These are phyloP conservation scores for Oscheius sp. DNA, from an alignment of 2,888 invertebrate species.

Conservation along the genomic window DNA sequence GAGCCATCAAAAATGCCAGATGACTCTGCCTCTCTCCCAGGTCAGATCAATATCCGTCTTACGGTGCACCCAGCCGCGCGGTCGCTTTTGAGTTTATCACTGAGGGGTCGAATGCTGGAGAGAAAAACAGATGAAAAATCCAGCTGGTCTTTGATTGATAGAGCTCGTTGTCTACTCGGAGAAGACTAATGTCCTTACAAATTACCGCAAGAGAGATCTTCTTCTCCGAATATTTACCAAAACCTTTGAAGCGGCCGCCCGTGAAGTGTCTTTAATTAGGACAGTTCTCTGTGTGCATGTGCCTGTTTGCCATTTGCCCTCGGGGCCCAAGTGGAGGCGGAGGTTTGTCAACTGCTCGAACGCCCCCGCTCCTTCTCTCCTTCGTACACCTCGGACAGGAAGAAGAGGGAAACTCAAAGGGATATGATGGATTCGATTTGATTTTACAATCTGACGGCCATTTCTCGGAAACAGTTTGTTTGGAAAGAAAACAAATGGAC, in stretches of 20 bases:
- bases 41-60: conserved; percentile 26
- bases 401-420: not conserved
- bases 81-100: too few relatives aligned
- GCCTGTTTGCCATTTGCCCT: conserved; percentile 7
- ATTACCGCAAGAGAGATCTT: too few relatives aligned
- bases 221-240: not conserved
- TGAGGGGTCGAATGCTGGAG: too few relatives aligned
- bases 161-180: too few relatives aligned
- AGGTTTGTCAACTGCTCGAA: conserved; percentile 24
- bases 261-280: conserved; percentile 22
- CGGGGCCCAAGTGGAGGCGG: conserved; percentile 1
- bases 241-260: conserved; percentile 1
- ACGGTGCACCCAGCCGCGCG: not conserved
- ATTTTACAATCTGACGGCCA: not conserved
- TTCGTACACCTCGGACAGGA: conserved; percentile 10
- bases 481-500: conserved; percentile 14
- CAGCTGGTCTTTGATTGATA: conserved; percentile 10
- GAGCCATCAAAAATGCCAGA: conserved; percentile 10
- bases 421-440: conserved; percentile 3
- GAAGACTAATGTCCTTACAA: too few relatives aligned
- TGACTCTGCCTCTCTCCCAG: conserved; percentile 3
- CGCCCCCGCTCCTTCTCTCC: conserved; percentile 3
- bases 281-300: conserved; percentile 18
- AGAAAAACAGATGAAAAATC: conserved; percentile 8
- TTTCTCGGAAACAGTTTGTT: not conserved